Conservation (phyloP, 1,140 invertebrate species). For the Drosophila repletoides region DNA sequence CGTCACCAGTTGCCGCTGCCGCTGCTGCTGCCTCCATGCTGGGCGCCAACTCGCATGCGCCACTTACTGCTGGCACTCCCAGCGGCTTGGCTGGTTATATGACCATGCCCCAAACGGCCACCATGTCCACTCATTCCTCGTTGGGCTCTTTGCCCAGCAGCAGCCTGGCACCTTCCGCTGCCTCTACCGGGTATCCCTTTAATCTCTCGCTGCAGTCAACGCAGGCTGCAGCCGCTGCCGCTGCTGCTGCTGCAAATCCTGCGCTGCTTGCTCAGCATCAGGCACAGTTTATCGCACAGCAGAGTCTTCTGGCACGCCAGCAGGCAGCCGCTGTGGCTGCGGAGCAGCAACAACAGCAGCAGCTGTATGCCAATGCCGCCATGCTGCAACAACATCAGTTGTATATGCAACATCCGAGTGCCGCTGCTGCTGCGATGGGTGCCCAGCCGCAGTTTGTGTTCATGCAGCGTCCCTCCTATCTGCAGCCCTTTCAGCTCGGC, state of each 20-base stretch:
- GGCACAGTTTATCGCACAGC: constrained; percentile 81
- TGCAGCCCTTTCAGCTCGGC: constrained; percentile 73
- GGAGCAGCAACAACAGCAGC: constrained; percentile 69
- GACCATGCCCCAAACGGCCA: constrained; percentile 28
- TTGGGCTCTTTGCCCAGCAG: constrained; percentile 44
- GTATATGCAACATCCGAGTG: constrained; percentile 61
- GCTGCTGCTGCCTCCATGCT: constrained; percentile 23
- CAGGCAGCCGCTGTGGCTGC: constrained; percentile 72
- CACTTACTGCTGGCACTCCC: constrained; percentile 40
- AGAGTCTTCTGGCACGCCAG: constrained; percentile 74
- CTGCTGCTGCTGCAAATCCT: constrained; percentile 54
- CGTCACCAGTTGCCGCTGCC: constrained; percentile 43
- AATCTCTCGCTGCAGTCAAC: constrained; percentile 43
- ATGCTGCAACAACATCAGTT: constrained; percentile 64
- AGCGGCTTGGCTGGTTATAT: constrained; percentile 42
- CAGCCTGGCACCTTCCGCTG: constrained; percentile 20
- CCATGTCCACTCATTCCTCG: constrained; percentile 39
- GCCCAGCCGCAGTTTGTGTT: constrained; percentile 73
- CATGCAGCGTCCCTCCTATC: constrained; percentile 77
- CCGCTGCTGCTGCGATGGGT: constrained; percentile 40
- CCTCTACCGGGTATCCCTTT: constrained; percentile 52
- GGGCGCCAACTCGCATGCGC: constrained; percentile 24
- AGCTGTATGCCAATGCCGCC: constrained; percentile 65
- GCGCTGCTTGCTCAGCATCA: constrained; percentile 76
- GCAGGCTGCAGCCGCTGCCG: constrained; percentile 41